phyloP scores from a whole-genome alignment of 1,140 invertebrate species.

The Bombus breviceps region DNA sequence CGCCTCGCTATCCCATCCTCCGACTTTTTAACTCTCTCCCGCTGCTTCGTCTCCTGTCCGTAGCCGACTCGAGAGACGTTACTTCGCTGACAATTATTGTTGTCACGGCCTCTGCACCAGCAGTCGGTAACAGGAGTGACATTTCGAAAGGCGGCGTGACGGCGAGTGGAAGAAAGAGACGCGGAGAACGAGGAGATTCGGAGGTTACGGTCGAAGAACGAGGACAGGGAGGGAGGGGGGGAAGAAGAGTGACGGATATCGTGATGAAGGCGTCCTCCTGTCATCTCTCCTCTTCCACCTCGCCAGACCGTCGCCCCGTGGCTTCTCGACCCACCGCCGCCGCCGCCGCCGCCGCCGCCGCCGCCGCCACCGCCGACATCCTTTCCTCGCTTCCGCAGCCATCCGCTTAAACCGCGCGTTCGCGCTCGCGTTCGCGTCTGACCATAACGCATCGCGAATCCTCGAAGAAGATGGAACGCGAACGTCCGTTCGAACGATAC shows the following conservation, averaged over 20 bases:
- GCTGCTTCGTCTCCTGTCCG: slow-evolving; percentile 9
- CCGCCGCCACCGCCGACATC: not conserved
- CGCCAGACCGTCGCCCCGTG: slow-evolving; percentile 52
- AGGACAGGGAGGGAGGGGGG: slow-evolving; percentile 45
- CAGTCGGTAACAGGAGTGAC: slow-evolving; percentile 76
- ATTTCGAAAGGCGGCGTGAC: slow-evolving; percentile 78
- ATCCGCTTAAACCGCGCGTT: slow-evolving; percentile 42
- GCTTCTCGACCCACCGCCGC: slow-evolving; percentile 46
- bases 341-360: not conserved
- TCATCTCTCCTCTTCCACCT: slow-evolving; percentile 66
- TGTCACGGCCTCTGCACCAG: slow-evolving; percentile 74
- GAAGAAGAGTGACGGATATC: slow-evolving; percentile 74
- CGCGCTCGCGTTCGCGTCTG: not conserved
- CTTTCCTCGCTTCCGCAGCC: slow-evolving; percentile 16
- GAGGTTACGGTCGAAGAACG: slow-evolving; percentile 50
- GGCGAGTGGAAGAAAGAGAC: slow-evolving; percentile 72
- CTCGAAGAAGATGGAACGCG: too few relatives aligned
- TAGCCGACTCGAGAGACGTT: slow-evolving; percentile 73
- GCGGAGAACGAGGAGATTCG: slow-evolving; percentile 51
- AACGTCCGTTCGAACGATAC: too few relatives aligned
- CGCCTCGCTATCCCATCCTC: not conserved
- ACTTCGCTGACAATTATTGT: slow-evolving; percentile 81
- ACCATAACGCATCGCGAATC: not conserved
- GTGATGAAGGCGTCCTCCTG: slow-evolving; percentile 79
- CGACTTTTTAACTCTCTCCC: slow-evolving; percentile 35